Conservation (phyloP, 2,797 vertebrate genomes). For the Sorex maritimensis region DNA sequence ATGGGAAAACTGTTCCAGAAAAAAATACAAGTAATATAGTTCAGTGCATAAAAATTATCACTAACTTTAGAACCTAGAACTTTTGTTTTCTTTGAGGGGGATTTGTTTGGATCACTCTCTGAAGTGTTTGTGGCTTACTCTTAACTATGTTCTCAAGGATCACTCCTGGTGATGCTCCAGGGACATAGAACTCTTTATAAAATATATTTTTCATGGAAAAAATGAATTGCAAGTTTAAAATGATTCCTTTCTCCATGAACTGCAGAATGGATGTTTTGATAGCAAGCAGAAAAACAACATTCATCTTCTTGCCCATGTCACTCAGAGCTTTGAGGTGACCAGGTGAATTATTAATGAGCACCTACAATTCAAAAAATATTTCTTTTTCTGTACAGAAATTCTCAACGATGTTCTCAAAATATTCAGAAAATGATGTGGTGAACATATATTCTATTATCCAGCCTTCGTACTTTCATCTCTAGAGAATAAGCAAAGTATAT, state of each 20-base stretch:
- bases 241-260: neutral
- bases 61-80: neutral
- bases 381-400: neutral
- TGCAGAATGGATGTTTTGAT: neutral
- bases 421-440: no score
- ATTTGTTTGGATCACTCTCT: no score
- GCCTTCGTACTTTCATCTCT: neutral
- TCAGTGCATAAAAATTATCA: neutral
- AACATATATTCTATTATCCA: neutral
- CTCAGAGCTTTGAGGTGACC: neutral
- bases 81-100: no score
- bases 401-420: neutral
- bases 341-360: neutral
- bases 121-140: no score
- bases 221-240: neutral
- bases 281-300: neutral
- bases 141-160: no score
- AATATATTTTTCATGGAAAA: neutral
- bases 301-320: neutral
- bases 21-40: neutral
- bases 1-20: neutral
- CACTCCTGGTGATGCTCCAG: no score
- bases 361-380: neutral
- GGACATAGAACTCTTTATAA: neutral
- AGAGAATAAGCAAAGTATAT: neutral